phyloP scores from a whole-genome alignment of 1,140 invertebrate species.

The Drosophila pachea region DNA sequence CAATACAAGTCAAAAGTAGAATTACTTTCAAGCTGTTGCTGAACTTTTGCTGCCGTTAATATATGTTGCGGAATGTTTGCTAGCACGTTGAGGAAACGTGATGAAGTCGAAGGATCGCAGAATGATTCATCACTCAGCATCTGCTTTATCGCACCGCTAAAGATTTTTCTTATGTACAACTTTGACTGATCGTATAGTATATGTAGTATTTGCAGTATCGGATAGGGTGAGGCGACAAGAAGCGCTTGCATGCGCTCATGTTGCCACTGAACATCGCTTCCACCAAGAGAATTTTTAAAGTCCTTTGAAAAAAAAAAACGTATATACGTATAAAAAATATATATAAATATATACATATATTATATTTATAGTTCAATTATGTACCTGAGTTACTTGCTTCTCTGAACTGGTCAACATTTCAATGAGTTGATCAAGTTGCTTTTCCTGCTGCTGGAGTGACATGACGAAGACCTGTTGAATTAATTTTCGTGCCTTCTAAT shows the following conservation, averaged over 20 bases:
- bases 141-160: slow-evolving; percentile 33
- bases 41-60: slow-evolving; percentile 40
- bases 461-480: slow-evolving; percentile 30
- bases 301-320: slow-evolving; percentile 15
- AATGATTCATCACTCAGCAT: slow-evolving; percentile 46
- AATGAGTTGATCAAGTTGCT: slow-evolving; percentile 39
- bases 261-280: slow-evolving; percentile 15
- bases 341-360: background rate
- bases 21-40: slow-evolving; percentile 33
- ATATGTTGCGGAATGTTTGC: slow-evolving; percentile 55
- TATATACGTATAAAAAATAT: background rate
- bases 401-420: slow-evolving; percentile 42
- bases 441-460: slow-evolving; percentile 7
- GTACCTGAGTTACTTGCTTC: slow-evolving; percentile 44
- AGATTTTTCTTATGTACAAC: slow-evolving; percentile 50
- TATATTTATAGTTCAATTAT: background rate
- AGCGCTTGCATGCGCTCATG: slow-evolving; percentile 30
- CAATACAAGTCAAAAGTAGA: slow-evolving; percentile 25
- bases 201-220: slow-evolving; percentile 49
- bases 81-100: slow-evolving; percentile 54
- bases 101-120: slow-evolving; percentile 2
- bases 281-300: slow-evolving; percentile 45
- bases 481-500: background rate
- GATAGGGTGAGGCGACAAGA: slow-evolving; percentile 44
- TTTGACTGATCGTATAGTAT: slow-evolving; percentile 37